phyloP scores from a whole-genome alignment of 2,888 invertebrate genomes.

The Caenorhabditis plicata region DNA sequence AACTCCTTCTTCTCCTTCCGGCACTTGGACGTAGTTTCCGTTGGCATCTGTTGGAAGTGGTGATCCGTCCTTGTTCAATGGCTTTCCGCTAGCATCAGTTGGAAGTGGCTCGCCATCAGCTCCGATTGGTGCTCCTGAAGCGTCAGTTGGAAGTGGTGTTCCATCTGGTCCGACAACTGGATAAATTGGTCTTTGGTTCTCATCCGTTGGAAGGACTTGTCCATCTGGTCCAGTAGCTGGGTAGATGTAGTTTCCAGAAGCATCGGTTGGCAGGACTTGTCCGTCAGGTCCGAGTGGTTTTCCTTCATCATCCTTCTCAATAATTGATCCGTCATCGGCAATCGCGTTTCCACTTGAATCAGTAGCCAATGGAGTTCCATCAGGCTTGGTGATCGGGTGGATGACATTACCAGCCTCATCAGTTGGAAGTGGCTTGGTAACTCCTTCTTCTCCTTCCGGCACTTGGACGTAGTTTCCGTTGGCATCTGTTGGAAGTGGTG shows the following conservation, averaged over 20 bases:
- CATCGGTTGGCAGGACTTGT: conserved; percentile 9
- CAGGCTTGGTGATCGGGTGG: conserved; percentile 15
- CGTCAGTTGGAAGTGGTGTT: conserved; percentile 20
- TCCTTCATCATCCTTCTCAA: conserved; percentile 3
- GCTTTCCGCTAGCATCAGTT: conserved; percentile 2
- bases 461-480: conserved; percentile 12
- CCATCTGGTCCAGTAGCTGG: conserved; percentile 13
- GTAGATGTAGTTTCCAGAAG: conserved; percentile 6
- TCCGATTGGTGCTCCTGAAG: conserved; percentile 1
- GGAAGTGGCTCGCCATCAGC: not conserved
- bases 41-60: conserved; percentile 6
- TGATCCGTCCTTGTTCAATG: not conserved
- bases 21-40: conserved; percentile 1
- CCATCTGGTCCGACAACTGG: conserved; percentile 4
- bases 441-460: conserved; percentile 3
- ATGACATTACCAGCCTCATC: conserved; percentile 23
- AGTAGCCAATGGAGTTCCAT: conserved; percentile 11
- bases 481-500: conserved; percentile 16
- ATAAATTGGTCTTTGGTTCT: conserved; percentile 5
- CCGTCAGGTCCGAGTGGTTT: conserved; percentile 10
- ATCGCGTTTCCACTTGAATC: conserved; percentile 1
- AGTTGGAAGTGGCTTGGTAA: conserved; percentile 12
- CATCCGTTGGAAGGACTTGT: conserved; percentile 10
- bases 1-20: not conserved
- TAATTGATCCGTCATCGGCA: conserved; percentile 2